A percentile compares a stretch with the other conserved stretches of the same genome.
phyloP scores from a whole-genome alignment of 2,888 invertebrate species.

The Holacanthella duospinosa region DNA sequence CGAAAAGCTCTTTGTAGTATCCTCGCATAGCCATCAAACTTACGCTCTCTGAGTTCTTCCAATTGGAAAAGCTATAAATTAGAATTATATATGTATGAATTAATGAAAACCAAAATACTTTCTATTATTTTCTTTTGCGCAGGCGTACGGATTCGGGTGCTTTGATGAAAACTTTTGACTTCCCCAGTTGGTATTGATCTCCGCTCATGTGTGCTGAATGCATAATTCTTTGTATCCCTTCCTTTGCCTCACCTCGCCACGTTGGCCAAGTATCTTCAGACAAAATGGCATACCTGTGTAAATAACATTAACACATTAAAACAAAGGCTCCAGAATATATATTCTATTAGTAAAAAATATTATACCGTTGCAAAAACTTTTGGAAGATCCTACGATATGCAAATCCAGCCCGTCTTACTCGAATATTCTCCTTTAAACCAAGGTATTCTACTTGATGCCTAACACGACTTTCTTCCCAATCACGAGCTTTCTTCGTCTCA shows the following conservation, averaged over 20 bases:
- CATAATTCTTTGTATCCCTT: conserved; percentile 51
- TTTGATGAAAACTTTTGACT: conserved; percentile 57
- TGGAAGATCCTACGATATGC: conserved; percentile 53
- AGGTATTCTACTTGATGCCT: conserved; percentile 58
- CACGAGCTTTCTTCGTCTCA: conserved; percentile 54
- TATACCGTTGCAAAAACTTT: conserved; percentile 52
- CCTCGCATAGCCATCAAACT: conserved; percentile 54
- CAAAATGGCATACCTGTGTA: conserved; percentile 52
- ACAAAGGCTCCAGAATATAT: background rate
- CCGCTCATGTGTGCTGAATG: conserved; percentile 49
- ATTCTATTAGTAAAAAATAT: conserved; percentile 1
- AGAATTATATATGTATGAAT: background rate
- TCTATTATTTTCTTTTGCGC: background rate
- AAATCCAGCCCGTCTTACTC: conserved; percentile 57
- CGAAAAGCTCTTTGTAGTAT: conserved; percentile 57
- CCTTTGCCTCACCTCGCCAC: conserved; percentile 48
- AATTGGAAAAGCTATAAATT: conserved; percentile 52
- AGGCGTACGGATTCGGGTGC: conserved; percentile 51
- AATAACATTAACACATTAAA: background rate
- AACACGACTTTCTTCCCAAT: conserved; percentile 55
- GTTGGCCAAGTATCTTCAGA: conserved; percentile 54
- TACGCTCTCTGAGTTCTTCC: conserved; percentile 56
- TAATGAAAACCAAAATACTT: background rate
- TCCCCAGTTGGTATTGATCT: conserved; percentile 55
- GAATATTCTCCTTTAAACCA: conserved; percentile 57